phyloP scores from a whole-genome alignment of 2,797 vertebrate species.

The Sternarchorhynchus goeldii region DNA sequence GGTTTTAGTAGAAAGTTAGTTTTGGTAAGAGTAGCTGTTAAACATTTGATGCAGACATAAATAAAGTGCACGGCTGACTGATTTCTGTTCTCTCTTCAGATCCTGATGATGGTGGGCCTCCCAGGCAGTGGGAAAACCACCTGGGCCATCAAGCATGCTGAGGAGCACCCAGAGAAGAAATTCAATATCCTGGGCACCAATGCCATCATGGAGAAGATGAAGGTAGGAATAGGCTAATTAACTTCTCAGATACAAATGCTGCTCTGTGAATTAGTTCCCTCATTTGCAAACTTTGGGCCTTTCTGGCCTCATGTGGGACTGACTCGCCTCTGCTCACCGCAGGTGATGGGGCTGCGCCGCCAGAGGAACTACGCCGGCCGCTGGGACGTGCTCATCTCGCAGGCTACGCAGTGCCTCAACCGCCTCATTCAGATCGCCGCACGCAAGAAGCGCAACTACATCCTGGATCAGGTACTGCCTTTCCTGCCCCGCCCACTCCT shows the following conservation, averaged over 20 bases:
- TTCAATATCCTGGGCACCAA: conserved; percentile 95
- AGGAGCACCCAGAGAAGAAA: conserved; percentile 85
- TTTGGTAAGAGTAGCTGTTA: not conserved
- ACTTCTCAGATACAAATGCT: not conserved
- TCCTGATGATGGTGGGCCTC: conserved; percentile 96
- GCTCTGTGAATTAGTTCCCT: not conserved
- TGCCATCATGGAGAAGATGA: conserved; percentile 98
- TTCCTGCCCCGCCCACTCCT: conserved; percentile 3
- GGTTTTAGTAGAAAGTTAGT: not conserved
- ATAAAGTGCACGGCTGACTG: not conserved
- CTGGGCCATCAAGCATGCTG: conserved; percentile 86
- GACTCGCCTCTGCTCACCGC: not conserved
- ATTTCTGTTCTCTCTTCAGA: conserved; percentile 66
- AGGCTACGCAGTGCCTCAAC: conserved; percentile 95
- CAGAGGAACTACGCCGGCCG: conserved; percentile 92
- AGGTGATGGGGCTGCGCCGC: conserved; percentile 94
- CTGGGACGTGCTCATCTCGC: conserved; percentile 93
- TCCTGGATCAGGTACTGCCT: conserved; percentile 87
- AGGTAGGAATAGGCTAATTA: conserved; percentile 68
- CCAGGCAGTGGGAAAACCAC: conserved; percentile 93
- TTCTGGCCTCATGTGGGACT: not conserved
- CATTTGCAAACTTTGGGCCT: not conserved
- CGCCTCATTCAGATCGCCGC: conserved; percentile 92
- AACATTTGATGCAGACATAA: not conserved
- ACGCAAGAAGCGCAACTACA: conserved; percentile 94